Base-by-base conservation (phyloP, 2,888 invertebrate species). In the Chrysolina americana region DNA sequence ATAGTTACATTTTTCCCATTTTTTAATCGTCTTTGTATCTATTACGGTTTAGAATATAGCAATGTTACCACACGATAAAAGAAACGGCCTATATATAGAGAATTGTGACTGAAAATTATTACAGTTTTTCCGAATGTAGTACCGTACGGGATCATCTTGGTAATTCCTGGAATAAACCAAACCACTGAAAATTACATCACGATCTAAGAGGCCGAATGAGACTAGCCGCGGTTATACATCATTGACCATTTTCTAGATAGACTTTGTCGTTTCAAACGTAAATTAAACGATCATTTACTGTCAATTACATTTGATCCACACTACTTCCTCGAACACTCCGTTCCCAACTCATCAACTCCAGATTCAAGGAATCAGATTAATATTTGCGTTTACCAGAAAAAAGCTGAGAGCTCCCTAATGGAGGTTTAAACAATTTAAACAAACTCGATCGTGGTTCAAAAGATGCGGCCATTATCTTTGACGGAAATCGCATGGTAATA, bases 401-500 rank as follows among this genome's bases (percentile, higher is more conserved):
- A 68, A n/a, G 21, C 44, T 74, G 71, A 78, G 75, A 71, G 73
- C 73, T 59, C 68, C 65, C 76, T 79, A 79, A 79, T 79, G 77
- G 75, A 76, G 64, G 75, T 74, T 65, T 74, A 48, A 74, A 75
- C 76, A 71, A 75, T 75, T 77, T 72, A 79, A 77, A 78, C 74
- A 79, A 79, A 79, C 77, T 66, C 73, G 74, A 79, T 79, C 77
- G 76, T 68, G 82, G 83, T 83, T 84, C 83, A 83, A 83, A 82
- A 77, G 82, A 77, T 79, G 80, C 82, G 81, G 80, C 81, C 77
- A 77, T 78, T 84, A 84, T 83, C 84, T 83, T 81, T 79, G 79
- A 79, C 83, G 84, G 84, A 85, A 83, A 83, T 84, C 82, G 79
- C 81, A 79, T 76, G 80, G 77, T 70, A 78, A 73, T 78, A 78